Base-by-base conservation (phyloP, 1,140 invertebrate species). In the Gonioctena quinquepunctata region DNA sequence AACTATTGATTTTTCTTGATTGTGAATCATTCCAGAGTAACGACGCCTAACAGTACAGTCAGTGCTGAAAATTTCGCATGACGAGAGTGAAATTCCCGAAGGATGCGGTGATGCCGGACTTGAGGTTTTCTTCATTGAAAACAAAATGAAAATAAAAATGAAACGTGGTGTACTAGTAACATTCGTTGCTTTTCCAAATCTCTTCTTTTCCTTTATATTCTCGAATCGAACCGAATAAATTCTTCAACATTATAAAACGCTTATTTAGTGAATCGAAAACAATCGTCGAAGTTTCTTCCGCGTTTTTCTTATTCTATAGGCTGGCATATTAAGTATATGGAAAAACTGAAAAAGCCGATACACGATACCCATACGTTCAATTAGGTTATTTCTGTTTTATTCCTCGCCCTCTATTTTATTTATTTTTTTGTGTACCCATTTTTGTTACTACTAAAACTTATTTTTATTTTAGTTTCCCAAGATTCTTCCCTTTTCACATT, bases 1-100 rank as follows among this genome's bases (percentile, higher is more conserved):
- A 42, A 62, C 26, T 62, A 62, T 62, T 27, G 60, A 62, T 62
- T 62, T 62, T 54, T 48, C 60, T 62, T 42, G 60, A 62, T 62
- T 27, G 60, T 62, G 60, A 62, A 42, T 62, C 60, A 62, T 27
- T 7, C 28, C 28, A 16, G 18, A 8, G 60, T 21, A 62, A 19
- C n/a, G n/a, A 62, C 60, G 28, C 57, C 57, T 26, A 18, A 28
- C 18, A 19, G 28, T 62, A 62, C 60, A 62, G 60, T 62, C 60
- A 42, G 23, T 22, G 60, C 60, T 62, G 60, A 22, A 62, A 62
- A 62, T 62, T 62, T 62, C 26, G 60, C 60, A 27, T 16, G 27
- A 33, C 16, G 26, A 11, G 7, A n/a, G 60, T 19, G 60, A 22
- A 48, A 42, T 23, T 16, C 25, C 7, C 11, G 0, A 42, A 13